A percentile compares a stretch with the other conserved stretches of the same genome.
These are phyloP conservation scores for Pygocentrus nattereri DNA, from an alignment of 2,797 vertebrate species.

Conservation along the genomic window DNA sequence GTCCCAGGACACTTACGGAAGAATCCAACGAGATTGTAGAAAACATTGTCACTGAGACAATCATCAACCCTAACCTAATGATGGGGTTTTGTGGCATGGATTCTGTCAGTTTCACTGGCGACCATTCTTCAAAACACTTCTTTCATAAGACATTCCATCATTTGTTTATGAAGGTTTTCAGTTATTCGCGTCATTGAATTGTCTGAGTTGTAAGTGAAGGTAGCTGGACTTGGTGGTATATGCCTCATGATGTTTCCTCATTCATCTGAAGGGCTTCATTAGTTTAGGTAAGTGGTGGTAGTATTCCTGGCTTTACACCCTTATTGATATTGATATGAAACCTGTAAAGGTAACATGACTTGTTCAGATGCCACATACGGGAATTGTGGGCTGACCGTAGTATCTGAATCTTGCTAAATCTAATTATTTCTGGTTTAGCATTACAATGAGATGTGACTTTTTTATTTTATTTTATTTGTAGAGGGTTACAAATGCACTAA, in stretches of 20 bases:
- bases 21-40: neutral
- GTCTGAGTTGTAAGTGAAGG: neutral
- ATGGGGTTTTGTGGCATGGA: too few relatives aligned
- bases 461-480: too few relatives aligned
- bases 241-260: neutral
- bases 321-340: neutral
- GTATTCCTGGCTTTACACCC: neutral
- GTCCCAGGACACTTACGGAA: neutral
- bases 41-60: neutral
- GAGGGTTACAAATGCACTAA: too few relatives aligned
- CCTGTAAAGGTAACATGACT: neutral
- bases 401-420: too few relatives aligned
- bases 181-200: neutral
- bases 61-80: too few relatives aligned
- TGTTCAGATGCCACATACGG: too few relatives aligned
- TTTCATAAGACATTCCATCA: neutral
- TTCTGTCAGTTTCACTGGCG: too few relatives aligned
- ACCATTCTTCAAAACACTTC: neutral
- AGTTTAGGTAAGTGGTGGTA: neutral
- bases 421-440: too few relatives aligned
- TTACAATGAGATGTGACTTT: too few relatives aligned
- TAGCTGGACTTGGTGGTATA: neutral
- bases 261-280: neutral
- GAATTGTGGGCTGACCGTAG: too few relatives aligned
- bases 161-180: neutral